phyloP scores from a whole-genome alignment of 2,888 invertebrate species.

The Drosophila birchii region DNA sequence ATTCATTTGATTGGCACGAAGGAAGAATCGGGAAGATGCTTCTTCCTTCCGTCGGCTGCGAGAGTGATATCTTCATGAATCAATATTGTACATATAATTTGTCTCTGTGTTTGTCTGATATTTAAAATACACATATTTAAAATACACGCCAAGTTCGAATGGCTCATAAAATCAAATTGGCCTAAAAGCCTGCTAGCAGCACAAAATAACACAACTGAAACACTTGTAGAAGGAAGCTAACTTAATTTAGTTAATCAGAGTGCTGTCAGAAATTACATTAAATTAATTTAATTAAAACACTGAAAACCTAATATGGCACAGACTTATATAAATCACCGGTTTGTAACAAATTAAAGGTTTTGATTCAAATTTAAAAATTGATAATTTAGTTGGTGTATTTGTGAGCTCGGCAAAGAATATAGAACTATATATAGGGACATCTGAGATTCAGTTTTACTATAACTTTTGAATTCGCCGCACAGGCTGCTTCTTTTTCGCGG shows the following conservation, averaged over 20 bases:
- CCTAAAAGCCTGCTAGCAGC: neutral
- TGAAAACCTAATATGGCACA: no score
- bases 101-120: neutral
- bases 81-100: constrained; percentile 8
- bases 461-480: no score
- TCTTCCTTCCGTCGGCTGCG: constrained; percentile 7
- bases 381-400: no score
- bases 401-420: no score
- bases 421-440: no score
- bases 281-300: no score
- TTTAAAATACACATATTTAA: neutral
- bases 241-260: neutral
- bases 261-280: no score
- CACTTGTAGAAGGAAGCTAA: neutral
- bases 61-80: constrained; percentile 25
- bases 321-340: no score
- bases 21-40: constrained; percentile 20
- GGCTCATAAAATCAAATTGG: neutral
- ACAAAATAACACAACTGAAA: neutral
- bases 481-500: no score
- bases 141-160: neutral
- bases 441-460: no score
- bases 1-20: constrained; percentile 40
- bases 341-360: no score
- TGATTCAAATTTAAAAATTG: no score